A percentile compares a stretch with the other conserved stretches of the same genome.
These are phyloP conservation scores for Psittacus erithacus DNA, from an alignment of 2,113 vertebrate species.

Conservation along the genomic window DNA sequence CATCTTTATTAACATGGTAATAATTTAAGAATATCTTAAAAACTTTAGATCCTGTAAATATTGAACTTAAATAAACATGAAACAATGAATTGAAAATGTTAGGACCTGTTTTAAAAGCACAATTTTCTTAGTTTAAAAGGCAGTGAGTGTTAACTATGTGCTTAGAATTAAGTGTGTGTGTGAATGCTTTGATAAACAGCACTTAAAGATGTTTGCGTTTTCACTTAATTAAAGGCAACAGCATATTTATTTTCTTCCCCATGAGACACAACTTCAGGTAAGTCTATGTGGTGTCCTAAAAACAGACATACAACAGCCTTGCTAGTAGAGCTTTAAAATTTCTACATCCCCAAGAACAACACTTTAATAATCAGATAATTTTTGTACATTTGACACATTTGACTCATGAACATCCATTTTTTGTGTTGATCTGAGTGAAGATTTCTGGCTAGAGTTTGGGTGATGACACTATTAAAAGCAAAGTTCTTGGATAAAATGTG, in stretches of 20 bases:
- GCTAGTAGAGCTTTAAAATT: background rate
- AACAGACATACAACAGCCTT: background rate
- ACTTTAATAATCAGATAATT: background rate
- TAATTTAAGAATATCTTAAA: background rate
- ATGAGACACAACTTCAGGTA: background rate
- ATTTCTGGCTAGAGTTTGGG: background rate
- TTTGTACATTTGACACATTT: background rate
- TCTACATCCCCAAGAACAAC: background rate
- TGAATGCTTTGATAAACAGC: background rate
- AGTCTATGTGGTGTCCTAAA: background rate
- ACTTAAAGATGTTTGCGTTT: conserved; percentile 31
- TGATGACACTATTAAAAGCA: background rate
- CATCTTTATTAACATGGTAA: background rate
- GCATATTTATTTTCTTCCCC: conserved; percentile 15
- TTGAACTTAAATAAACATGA: conserved; percentile 14
- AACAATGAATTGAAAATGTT: background rate
- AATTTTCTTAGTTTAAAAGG: background rate
- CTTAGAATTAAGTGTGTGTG: background rate
- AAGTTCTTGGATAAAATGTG: background rate
- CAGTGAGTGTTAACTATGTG: background rate
- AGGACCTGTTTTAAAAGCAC: background rate
- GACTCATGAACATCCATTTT: background rate
- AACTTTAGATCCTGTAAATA: background rate
- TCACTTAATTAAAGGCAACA: conserved; percentile 23
- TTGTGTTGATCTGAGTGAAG: background rate